phyloP scores from a whole-genome alignment of 2,797 vertebrate genomes.

The Lycodopsis pacificus region DNA sequence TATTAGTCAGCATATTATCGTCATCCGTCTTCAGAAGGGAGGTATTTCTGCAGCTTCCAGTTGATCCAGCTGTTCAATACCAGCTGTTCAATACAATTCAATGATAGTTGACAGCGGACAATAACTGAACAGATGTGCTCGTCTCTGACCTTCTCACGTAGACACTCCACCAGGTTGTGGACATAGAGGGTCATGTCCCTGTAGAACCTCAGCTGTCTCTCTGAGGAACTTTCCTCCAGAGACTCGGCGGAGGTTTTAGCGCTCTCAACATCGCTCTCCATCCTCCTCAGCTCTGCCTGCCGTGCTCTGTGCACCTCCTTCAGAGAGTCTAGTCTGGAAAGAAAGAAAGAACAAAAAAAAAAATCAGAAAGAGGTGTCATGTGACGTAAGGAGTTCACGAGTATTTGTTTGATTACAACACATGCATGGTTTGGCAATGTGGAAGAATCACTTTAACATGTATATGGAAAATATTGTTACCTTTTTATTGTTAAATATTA shows the following conservation, averaged over 20 bases:
- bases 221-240: slow-evolving; percentile 85
- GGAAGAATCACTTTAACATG: neutral
- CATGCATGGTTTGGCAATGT: neutral
- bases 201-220: slow-evolving; percentile 89
- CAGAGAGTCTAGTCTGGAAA: slow-evolving; percentile 86
- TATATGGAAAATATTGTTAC: neutral
- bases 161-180: slow-evolving; percentile 92
- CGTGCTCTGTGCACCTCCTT: slow-evolving; percentile 89
- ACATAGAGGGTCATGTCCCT: slow-evolving; percentile 87
- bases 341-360: neutral
- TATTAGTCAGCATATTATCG: neutral
- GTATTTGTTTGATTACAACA: neutral
- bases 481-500: neutral
- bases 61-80: neutral
- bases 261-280: slow-evolving; percentile 83
- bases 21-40: neutral
- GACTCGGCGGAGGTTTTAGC: slow-evolving; percentile 83
- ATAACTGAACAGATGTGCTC: neutral
- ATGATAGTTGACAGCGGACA: neutral
- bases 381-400: neutral
- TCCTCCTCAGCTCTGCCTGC: slow-evolving; percentile 89
- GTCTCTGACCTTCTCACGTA: slow-evolving; percentile 90
- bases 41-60: neutral
- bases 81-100: too few species aligned
- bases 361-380: neutral